Conservation (phyloP, 2,113 vertebrate species). For the Callipepla californica region DNA sequence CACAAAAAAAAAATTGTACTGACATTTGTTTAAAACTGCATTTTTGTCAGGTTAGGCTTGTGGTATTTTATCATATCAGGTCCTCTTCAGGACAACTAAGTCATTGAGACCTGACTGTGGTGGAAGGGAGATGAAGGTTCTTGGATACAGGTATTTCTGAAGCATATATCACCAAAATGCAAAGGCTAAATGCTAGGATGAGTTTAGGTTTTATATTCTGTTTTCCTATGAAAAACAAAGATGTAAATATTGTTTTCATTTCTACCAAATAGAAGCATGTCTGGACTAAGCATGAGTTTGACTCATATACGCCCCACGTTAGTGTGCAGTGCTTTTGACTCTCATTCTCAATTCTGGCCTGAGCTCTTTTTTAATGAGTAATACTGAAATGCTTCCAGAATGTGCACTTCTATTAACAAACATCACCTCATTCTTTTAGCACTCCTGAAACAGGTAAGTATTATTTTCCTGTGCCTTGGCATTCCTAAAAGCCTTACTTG, state of each 20-base stretch:
- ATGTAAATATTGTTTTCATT: not conserved
- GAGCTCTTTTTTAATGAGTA: not conserved
- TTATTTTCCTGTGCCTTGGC: not conserved
- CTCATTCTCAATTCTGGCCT: not conserved
- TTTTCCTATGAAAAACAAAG: not conserved
- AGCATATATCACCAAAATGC: not conserved
- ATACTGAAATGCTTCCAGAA: not conserved
- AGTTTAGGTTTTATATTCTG: not conserved
- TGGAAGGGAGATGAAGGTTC: not conserved
- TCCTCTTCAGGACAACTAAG: not conserved
- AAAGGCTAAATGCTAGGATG: not conserved
- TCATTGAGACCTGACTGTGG: not conserved
- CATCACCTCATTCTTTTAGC: not conserved
- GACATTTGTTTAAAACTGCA: not conserved
- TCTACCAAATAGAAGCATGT: not conserved
- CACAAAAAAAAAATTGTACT: accelerated
- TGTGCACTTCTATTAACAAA: not conserved
- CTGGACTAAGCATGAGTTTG: not conserved
- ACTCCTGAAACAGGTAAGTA: not conserved
- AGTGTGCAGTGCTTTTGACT: not conserved
- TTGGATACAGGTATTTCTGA: not conserved
- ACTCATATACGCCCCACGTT: not conserved
- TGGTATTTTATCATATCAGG: not conserved
- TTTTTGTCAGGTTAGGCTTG: not conserved
- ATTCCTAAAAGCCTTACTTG: not conserved